phyloP scores from a whole-genome alignment of 2,797 vertebrate genomes.

The Hoplostethus atlanticus region DNA sequence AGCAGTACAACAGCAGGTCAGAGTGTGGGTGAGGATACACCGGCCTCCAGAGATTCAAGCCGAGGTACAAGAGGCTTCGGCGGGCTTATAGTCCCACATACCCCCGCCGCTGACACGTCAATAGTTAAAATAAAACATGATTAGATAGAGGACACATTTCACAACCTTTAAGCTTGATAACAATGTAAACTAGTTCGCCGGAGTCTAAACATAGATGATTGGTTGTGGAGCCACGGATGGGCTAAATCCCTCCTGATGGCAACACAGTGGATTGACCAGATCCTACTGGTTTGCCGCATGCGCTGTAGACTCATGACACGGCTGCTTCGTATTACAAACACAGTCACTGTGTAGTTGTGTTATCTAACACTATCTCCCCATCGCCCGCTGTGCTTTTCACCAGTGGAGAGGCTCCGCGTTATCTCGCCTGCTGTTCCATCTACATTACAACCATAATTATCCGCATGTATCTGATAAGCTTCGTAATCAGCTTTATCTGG shows the following conservation, averaged over 20 bases:
- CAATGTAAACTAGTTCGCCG: constrained; percentile 22
- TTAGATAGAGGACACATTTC: constrained; percentile 37
- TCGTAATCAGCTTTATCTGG: constrained; percentile 79
- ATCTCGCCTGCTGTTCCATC: constrained; percentile 75
- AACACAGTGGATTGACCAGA: constrained; percentile 37
- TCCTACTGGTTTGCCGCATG: constrained; percentile 40
- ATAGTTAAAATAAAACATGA: constrained; percentile 44
- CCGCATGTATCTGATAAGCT: constrained; percentile 77
- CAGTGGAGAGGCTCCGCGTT: constrained; percentile 57
- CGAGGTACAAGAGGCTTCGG: constrained; percentile 46
- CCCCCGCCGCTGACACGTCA: constrained; percentile 26
- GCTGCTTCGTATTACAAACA: constrained; percentile 62
- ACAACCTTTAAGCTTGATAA: constrained; percentile 35
- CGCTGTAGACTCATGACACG: constrained; percentile 49
- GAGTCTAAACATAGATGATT: constrained; percentile 19
- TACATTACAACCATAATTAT: constrained; percentile 78
- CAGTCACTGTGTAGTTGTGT: constrained; percentile 50
- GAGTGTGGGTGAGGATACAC: constrained; percentile 31
- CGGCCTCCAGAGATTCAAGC: constrained; percentile 47
- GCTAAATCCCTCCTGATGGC: constrained; percentile 38
- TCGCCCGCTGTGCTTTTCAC: constrained; percentile 67
- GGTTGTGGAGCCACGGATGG: constrained; percentile 20
- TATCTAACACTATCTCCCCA: constrained; percentile 57
- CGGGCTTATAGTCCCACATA: constrained; percentile 41
- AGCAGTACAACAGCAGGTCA: constrained; percentile 33